Evolutionary conservation across 1,140 invertebrate species (phyloP).

Genomic region (Copidosoma floridanum): DNA sequence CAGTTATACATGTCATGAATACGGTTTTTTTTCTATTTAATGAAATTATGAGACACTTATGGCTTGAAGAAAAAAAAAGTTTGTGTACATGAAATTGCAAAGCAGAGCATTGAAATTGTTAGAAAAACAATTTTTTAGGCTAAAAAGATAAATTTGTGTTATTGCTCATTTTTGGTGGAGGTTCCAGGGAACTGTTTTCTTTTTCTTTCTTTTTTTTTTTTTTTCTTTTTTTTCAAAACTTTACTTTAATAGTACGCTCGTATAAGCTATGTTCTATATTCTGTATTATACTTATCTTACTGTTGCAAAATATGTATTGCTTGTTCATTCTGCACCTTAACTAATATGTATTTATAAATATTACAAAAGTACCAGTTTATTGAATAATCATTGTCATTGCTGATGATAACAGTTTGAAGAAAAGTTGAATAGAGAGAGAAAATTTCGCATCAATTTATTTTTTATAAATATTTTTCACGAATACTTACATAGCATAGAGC

Average conservation of each 20-base stretch:
- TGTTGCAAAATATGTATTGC: slow-evolving; percentile 14
- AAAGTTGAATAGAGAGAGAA: too few species aligned
- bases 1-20: too few species aligned
- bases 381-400: slow-evolving; percentile 9
- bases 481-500: too few species aligned
- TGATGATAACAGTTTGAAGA: neutral
- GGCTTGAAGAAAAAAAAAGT: neutral
- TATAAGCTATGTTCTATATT: slow-evolving; percentile 17
- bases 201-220: too few species aligned
- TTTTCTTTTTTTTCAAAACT: slow-evolving; percentile 32
- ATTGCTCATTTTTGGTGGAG: slow-evolving; percentile 46
- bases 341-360: too few species aligned
- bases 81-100: neutral
- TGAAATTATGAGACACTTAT: too few species aligned
- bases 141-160: slow-evolving; percentile 30
- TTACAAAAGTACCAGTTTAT: too few species aligned
- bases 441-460: too few species aligned
- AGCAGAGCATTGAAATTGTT: slow-evolving; percentile 47
- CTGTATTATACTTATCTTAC: slow-evolving; percentile 17
- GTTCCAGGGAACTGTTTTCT: too few species aligned
- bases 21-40: too few species aligned
- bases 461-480: too few species aligned
- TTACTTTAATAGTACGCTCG: slow-evolving; percentile 28
- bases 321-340: slow-evolving; percentile 23
- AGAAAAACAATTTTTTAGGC: slow-evolving; percentile 57